phyloP scores from a whole-genome alignment of 2,113 vertebrate species.

The Aspidoscelis tigris region DNA sequence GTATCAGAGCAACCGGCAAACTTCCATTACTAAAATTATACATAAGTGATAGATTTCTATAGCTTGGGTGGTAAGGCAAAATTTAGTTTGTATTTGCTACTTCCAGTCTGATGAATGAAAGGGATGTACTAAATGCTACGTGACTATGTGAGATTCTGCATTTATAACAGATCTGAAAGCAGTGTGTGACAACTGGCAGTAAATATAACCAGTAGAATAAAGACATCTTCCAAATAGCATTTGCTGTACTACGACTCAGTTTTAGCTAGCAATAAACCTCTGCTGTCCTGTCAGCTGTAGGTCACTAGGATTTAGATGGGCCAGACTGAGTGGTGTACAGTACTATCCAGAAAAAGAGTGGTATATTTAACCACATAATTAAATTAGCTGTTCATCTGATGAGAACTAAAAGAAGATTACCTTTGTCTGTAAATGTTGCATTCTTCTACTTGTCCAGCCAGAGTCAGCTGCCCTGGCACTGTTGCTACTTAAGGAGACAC shows the following conservation, averaged over 20 bases:
- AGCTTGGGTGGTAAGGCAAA: too few relatives aligned
- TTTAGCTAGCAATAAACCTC: conserved; percentile 15
- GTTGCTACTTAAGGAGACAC: too few relatives aligned
- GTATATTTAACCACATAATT: conserved; percentile 74
- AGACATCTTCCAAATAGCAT: background rate
- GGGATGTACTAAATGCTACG: too few relatives aligned
- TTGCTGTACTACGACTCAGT: conserved; percentile 35
- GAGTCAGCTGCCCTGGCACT: background rate
- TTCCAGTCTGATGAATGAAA: too few relatives aligned
- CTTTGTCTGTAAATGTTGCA: conserved; percentile 65
- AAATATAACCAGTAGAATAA: background rate
- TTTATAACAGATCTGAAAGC: too few relatives aligned
- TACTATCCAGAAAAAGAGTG: conserved; percentile 73
- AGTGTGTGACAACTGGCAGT: too few relatives aligned
- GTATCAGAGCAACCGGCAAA: too few relatives aligned
- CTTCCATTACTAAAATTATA: too few relatives aligned
- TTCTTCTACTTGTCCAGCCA: conserved; percentile 63
- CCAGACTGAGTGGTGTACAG: conserved; percentile 57
- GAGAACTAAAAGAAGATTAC: conserved; percentile 76
- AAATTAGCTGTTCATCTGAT: conserved; percentile 76
- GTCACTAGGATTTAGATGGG: conserved; percentile 44
- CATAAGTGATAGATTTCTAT: too few relatives aligned
- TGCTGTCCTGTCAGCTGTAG: background rate
- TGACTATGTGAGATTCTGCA: too few relatives aligned
- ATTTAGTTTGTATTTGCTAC: too few relatives aligned